phyloP scores from a whole-genome alignment of 2,113 vertebrate species.

The Osmerus mordax region DNA sequence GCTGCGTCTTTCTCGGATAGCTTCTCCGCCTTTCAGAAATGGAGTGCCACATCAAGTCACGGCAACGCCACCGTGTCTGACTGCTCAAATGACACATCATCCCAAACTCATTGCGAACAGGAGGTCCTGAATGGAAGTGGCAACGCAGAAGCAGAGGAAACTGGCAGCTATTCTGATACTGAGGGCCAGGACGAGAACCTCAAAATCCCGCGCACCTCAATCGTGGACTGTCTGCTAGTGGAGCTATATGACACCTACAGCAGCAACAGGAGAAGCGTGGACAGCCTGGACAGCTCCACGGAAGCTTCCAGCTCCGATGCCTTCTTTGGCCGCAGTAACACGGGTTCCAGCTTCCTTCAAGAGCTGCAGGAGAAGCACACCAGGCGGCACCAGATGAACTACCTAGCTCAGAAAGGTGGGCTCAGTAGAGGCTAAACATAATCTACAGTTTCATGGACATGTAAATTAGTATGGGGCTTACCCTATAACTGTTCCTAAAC shows the following conservation, averaged over 20 bases:
- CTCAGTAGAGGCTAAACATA: too few species aligned
- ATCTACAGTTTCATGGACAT: not conserved
- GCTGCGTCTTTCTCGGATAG: constrained; percentile 38
- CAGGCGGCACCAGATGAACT: constrained; percentile 77
- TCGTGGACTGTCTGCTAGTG: constrained; percentile 88
- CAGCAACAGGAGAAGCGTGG: constrained; percentile 58
- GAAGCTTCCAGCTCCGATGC: constrained; percentile 86
- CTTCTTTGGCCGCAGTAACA: constrained; percentile 74
- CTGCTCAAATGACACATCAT: constrained; percentile 37
- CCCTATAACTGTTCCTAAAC: too few species aligned
- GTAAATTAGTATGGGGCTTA: too few species aligned
- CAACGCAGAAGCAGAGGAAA: not conserved
- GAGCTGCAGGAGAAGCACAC: constrained; percentile 83
- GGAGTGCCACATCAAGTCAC: constrained; percentile 38
- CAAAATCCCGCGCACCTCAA: constrained; percentile 64
- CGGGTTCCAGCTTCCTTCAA: constrained; percentile 76
- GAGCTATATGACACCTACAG: constrained; percentile 86
- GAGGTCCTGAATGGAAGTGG: not conserved
- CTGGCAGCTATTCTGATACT: constrained; percentile 19
- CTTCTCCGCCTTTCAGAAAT: constrained; percentile 59
- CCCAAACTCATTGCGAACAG: constrained; percentile 34
- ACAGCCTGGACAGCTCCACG: constrained; percentile 86
- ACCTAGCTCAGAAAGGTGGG: constrained; percentile 89
- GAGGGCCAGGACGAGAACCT: constrained; percentile 29
- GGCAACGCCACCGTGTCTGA: not conserved